These are phyloP conservation scores for Andrena camellia DNA, from an alignment of 2,888 invertebrate species.

Conservation along the genomic window DNA sequence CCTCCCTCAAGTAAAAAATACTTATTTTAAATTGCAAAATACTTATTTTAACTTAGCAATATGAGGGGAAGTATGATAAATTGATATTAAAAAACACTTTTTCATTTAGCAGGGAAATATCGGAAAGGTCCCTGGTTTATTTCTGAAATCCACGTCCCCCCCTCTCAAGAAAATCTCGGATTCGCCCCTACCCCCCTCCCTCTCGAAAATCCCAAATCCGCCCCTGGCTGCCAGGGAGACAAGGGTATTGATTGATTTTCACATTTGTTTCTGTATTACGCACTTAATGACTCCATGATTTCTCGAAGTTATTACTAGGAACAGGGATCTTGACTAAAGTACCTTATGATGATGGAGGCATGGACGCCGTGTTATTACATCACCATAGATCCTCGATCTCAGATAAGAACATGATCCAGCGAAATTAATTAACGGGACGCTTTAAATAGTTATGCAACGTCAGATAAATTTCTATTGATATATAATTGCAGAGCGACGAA, in stretches of 20 bases:
- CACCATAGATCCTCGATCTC: neutral
- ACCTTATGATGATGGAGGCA: neutral
- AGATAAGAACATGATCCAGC: slow-evolving; percentile 19
- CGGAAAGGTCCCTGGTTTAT: no score
- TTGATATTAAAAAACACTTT: no score
- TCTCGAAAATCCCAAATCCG: no score
- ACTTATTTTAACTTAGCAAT: no score
- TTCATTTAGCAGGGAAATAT: no score
- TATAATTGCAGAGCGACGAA: neutral
- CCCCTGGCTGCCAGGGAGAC: neutral
- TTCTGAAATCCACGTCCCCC: no score
- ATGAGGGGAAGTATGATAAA: no score
- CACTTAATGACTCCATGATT: neutral
- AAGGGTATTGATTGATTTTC: slow-evolving; percentile 9
- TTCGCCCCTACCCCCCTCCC: no score
- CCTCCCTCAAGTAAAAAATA: no score
- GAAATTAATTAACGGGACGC: slow-evolving; percentile 5
- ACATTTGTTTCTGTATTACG: neutral
- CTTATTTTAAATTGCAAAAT: no score
- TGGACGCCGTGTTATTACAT: neutral
- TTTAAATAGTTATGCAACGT: slow-evolving; percentile 17
- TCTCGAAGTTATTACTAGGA: neutral
- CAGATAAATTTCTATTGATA: slow-evolving; percentile 22
- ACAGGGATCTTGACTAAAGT: neutral
- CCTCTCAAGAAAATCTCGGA: no score